Conservation (phyloP, 53 echinoderm and acorn worm species). For the Luidia sarsii region DNA sequence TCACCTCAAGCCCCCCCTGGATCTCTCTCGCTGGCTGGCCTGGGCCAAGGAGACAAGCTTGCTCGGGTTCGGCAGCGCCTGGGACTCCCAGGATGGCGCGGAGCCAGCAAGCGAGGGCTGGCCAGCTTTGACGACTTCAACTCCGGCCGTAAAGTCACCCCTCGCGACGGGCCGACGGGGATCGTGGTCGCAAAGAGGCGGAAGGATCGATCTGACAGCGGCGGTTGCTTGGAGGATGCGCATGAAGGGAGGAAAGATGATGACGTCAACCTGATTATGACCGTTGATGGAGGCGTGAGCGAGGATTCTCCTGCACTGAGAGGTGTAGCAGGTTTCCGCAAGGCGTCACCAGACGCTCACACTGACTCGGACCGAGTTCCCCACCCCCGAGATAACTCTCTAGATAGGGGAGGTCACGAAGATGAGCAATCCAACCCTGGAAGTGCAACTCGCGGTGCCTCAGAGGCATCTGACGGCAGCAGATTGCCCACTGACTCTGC, state of each 20-base stretch:
- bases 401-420: too few relatives aligned
- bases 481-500: too few relatives aligned
- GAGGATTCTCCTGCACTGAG: neutral
- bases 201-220: too few relatives aligned
- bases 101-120: neutral
- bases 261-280: too few relatives aligned
- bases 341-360: too few relatives aligned
- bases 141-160: neutral
- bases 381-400: too few relatives aligned
- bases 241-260: neutral
- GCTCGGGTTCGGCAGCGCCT: slow-evolving; percentile 15
- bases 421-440: too few relatives aligned
- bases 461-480: too few relatives aligned
- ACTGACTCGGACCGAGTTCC: too few relatives aligned
- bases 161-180: slow-evolving; percentile 6
- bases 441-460: too few relatives aligned
- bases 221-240: neutral
- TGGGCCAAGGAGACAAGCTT: neutral
- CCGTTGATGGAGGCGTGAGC: neutral
- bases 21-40: neutral
- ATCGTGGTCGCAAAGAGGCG: slow-evolving; percentile 42
- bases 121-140: slow-evolving; percentile 40
- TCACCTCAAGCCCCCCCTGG: neutral
- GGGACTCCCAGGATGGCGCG: slow-evolving; percentile 22
- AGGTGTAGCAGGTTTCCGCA: neutral